A percentile compares a stretch with the other conserved stretches of the same genome.
phyloP scores from a whole-genome alignment of 2,888 invertebrate genomes.

The Acrobasis consociella region DNA sequence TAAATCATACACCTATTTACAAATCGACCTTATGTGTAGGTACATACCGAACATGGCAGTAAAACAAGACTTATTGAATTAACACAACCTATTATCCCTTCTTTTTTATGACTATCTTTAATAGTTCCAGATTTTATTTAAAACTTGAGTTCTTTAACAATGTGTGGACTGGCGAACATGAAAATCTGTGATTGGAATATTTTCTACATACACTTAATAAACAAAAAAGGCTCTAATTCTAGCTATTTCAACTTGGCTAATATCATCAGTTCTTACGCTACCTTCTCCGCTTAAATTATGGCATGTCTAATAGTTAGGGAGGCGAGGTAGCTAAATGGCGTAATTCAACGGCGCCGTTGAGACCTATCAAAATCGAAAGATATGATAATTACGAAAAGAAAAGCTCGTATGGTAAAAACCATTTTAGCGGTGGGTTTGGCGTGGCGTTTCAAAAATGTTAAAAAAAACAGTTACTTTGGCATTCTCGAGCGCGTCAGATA shows the following conservation, averaged over 20 bases:
- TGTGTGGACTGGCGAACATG: background rate
- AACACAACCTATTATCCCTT: conserved; percentile 1
- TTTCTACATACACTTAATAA: background rate
- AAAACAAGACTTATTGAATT: conserved; percentile 1
- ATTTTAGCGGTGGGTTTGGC: too few species aligned
- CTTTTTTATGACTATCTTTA: background rate
- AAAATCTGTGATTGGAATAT: background rate
- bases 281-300: conserved; percentile 17
- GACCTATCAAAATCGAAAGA: too few species aligned
- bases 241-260: conserved; percentile 1
- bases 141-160: background rate
- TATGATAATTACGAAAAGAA: too few species aligned
- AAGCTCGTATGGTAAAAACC: too few species aligned
- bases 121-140: background rate
- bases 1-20: conserved; percentile 9
- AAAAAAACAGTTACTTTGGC: too few species aligned
- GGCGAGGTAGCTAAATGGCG: too few species aligned
- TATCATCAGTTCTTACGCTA: conserved; percentile 13
- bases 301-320: conserved; percentile 12
- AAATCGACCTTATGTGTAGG: background rate
- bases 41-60: conserved; percentile 16
- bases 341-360: too few species aligned
- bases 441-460: too few species aligned
- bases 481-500: too few species aligned
- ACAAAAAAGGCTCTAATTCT: background rate